Base-by-base conservation (phyloP, 2,888 invertebrate species). In the Polydrusus cervinus region DNA sequence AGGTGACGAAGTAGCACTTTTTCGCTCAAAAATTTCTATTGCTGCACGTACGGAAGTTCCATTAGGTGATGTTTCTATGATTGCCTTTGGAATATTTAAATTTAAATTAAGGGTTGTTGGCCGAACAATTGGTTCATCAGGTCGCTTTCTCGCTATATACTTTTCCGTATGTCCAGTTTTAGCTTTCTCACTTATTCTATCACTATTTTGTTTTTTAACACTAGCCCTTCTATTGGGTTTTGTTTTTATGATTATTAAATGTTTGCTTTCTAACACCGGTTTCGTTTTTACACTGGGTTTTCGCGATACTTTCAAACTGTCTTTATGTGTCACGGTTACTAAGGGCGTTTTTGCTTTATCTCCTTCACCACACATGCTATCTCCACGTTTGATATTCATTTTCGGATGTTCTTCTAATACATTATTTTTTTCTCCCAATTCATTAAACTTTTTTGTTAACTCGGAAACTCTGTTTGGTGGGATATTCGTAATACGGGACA, bases 391-490 rank as follows among this genome's bases (percentile, higher is more conserved):
- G 84, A 88, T 90, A 85, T 83, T 89, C 65, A 81, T 80, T 38
- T 77, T 75, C 67, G 91, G 87, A 84, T 90, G 88, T 82, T 90
- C 90, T 78, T 89, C 90, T 49, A 89, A 83, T 8, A 89, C 82
- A 5, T 85, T 84, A 84, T 79, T 88, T 79, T 88, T 87, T 79
- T 89, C 89, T 66, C 84, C 87, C 77, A 91, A 88, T 83, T 91
- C 90, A 83, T 93, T 93, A 82, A 93, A 93, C 82, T 93, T 93
- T 78, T 91, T 90, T 0, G 93, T 92, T 73, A 93, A 85, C 83
- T 92, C 91, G 60, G 93, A 91, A 43, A 93, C 93, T 84, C 90
- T 90, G 80, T 88, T 92, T 75, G 89, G 88, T 0, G 76, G 76
- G 38, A 76, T 68, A 25, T 70, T 76, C 8, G 66, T 66, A 34